phyloP scores from a whole-genome alignment of 2,797 vertebrate genomes.

The Sebastes kiyomatsui region DNA sequence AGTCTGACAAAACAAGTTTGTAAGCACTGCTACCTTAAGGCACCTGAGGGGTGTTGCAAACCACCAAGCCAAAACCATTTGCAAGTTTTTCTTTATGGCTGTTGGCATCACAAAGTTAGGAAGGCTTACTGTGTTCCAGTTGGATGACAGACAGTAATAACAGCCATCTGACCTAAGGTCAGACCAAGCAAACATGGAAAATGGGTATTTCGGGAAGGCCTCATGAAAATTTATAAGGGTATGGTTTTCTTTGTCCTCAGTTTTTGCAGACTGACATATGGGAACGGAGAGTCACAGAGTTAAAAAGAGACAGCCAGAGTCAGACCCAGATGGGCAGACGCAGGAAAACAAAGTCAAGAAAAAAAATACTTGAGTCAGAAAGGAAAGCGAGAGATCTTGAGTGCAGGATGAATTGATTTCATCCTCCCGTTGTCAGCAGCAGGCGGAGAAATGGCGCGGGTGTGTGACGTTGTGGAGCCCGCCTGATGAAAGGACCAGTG shows the following conservation, averaged over 20 bases:
- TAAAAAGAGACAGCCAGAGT: neutral
- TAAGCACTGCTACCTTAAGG: neutral
- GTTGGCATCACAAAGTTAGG: neutral
- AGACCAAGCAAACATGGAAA: conserved; percentile 8
- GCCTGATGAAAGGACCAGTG: conserved; percentile 49
- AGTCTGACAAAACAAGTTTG: neutral
- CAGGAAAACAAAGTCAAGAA: conserved; percentile 14
- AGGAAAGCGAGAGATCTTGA: conserved; percentile 23
- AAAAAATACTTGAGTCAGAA: conserved; percentile 10
- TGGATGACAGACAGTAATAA: neutral
- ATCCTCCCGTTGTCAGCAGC: conserved; percentile 58
- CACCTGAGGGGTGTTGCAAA: neutral
- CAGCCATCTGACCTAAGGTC: neutral
- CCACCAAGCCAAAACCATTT: neutral
- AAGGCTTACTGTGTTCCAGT: neutral
- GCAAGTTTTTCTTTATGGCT: neutral
- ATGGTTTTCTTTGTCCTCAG: neutral
- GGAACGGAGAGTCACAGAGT: neutral
- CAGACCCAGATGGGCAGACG: neutral
- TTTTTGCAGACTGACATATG: neutral
- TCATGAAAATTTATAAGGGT: neutral
- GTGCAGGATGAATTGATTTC: conserved; percentile 65
- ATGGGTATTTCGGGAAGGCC: conserved; percentile 23
- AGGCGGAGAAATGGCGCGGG: conserved; percentile 34
- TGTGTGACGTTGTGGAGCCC: conserved; percentile 22